Evolutionary conservation across 2,113 vertebrate genomes (phyloP).

Genomic region (Gasterosteus aculeatus): DNA sequence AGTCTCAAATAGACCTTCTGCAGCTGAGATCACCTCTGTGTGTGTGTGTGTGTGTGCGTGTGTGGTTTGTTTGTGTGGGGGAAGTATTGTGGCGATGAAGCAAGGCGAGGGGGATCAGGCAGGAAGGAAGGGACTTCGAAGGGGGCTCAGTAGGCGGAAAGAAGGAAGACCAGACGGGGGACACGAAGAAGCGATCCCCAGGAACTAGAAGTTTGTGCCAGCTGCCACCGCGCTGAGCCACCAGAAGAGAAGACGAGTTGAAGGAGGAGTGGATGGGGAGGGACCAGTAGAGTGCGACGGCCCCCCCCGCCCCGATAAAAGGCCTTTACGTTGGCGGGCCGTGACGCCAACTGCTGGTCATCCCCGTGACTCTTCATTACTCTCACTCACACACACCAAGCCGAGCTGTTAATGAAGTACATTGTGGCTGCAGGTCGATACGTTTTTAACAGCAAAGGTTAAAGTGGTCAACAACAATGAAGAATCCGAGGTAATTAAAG

Average conservation of each 20-base stretch:
- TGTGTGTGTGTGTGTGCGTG: constrained; percentile 64
- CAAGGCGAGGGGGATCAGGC: constrained; percentile 59
- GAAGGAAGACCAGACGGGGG: constrained; percentile 59
- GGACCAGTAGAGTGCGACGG: constrained; percentile 31
- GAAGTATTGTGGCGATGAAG: constrained; percentile 65
- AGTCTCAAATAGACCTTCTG: constrained; percentile 30
- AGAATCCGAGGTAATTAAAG: constrained; percentile 20
- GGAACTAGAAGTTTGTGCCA: constrained; percentile 64
- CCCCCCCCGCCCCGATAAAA: constrained; percentile 59
- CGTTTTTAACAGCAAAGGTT: constrained; percentile 56
- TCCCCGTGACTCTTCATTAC: constrained; percentile 36
- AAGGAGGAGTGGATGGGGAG: constrained; percentile 23
- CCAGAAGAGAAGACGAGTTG: constrained; percentile 51
- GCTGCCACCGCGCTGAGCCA: constrained; percentile 66
- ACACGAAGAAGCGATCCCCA: constrained; percentile 68
- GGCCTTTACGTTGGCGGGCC: constrained; percentile 56
- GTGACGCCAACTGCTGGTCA: constrained; percentile 52
- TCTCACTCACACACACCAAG: constrained; percentile 31
- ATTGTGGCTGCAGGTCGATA: constrained; percentile 62
- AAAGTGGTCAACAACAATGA: constrained; percentile 35
- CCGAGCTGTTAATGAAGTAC: constrained; percentile 61
- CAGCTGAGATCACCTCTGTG: constrained; percentile 64
- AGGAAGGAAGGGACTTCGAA: constrained; percentile 77
- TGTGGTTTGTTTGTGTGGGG: constrained; percentile 65
- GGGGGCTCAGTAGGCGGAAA: constrained; percentile 69